phyloP scores from a whole-genome alignment of 1,140 invertebrate species.

The fruit fly (Drosophila melanogaster) region DNA sequence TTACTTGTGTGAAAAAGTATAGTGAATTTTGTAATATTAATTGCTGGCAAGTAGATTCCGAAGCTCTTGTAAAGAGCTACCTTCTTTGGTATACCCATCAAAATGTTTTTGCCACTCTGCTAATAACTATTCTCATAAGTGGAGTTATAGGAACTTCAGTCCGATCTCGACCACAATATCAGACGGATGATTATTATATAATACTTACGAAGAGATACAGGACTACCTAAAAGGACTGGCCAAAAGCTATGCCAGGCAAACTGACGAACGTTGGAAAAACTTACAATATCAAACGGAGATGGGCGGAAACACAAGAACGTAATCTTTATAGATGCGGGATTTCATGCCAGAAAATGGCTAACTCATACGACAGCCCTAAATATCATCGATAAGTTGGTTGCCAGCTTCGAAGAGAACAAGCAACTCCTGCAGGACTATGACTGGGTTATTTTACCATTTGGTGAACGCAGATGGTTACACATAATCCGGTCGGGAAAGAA shows the following conservation, averaged over 20 bases:
- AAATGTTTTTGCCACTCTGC: neutral
- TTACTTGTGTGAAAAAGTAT: neutral
- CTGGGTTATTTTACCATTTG: conserved; percentile 43
- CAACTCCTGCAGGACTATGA: conserved; percentile 75
- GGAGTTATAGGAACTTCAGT: neutral
- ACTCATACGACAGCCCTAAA: conserved; percentile 87
- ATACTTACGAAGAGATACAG: conserved; percentile 83
- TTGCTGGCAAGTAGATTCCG: neutral
- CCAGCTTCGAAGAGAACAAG: conserved; percentile 83
- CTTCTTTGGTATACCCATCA: neutral
- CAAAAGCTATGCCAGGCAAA: conserved; percentile 70
- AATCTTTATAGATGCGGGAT: conserved; percentile 85
- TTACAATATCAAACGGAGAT: conserved; percentile 85
- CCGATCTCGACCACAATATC: neutral
- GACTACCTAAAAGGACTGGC: conserved; percentile 85
- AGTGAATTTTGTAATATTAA: neutral
- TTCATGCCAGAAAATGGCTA: conserved; percentile 88
- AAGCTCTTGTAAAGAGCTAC: neutral
- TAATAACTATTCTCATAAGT: conserved; percentile 1
- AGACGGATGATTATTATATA: conserved; percentile 46
- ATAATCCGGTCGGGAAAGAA: conserved; percentile 20
- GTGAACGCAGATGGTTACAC: conserved; percentile 50
- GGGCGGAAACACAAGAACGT: conserved; percentile 83
- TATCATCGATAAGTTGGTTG: conserved; percentile 87
- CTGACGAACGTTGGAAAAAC: conserved; percentile 76